These are phyloP conservation scores for Sorex fumeus DNA, from an alignment of 2,113 vertebrate species.

Conservation along the genomic window DNA sequence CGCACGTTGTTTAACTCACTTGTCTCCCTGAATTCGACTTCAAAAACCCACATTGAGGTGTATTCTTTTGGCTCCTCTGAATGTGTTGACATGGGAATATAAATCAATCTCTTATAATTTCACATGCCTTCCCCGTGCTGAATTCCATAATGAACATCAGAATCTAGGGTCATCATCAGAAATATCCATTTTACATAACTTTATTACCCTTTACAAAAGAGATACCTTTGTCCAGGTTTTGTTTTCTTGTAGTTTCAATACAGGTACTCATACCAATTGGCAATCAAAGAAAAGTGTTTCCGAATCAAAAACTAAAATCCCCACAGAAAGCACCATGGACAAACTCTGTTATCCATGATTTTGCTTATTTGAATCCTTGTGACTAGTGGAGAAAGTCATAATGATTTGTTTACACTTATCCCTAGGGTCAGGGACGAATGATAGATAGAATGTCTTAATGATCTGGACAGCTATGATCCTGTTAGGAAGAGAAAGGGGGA, in stretches of 20 bases:
- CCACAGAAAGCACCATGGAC: background rate
- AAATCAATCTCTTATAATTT: background rate
- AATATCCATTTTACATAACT: background rate
- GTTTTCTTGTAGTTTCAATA: background rate
- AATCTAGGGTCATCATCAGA: background rate
- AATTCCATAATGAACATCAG: background rate
- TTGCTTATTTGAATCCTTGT: too few species aligned
- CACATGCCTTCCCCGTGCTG: background rate
- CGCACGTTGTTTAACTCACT: background rate
- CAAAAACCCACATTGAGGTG: background rate
- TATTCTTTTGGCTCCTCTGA: too few species aligned
- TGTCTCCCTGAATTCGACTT: background rate
- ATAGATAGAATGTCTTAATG: background rate
- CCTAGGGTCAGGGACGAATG: background rate
- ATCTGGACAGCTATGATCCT: background rate
- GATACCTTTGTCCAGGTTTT: background rate
- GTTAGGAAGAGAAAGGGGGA: background rate
- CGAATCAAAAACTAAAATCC: background rate
- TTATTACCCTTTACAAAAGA: background rate
- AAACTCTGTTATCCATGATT: background rate
- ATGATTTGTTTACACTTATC: background rate
- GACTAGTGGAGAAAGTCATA: background rate
- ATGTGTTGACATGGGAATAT: background rate
- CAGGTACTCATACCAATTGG: background rate
- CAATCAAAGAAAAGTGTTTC: constrained; percentile 8